A percentile compares a stretch with the other conserved stretches of the same genome.
Conservation (phyloP, 2,797 vertebrate species). For the Ctenopoma multispine region DNA sequence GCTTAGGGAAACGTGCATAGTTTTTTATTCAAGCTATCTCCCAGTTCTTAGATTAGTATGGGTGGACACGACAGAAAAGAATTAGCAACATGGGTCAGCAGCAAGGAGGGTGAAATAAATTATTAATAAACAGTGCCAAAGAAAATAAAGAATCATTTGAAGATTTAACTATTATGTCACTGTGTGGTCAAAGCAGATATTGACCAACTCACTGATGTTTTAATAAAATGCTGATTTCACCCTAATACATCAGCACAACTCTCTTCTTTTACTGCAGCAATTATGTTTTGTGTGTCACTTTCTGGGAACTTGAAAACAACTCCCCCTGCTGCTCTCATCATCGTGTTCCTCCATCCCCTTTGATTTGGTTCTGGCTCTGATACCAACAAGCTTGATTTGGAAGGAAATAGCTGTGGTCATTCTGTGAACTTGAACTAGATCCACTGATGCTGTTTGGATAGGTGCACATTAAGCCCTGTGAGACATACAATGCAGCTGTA, state of each 20-base stretch:
- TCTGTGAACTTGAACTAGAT: constrained; percentile 72
- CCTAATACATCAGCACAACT: constrained; percentile 31
- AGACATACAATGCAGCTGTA: constrained; percentile 48
- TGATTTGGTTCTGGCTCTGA: constrained; percentile 72
- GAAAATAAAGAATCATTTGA: constrained; percentile 19
- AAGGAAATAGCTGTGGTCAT: constrained; percentile 59
- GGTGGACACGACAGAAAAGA: constrained; percentile 30
- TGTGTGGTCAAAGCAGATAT: constrained; percentile 22
- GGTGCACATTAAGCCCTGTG: constrained; percentile 64
- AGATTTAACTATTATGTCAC: constrained; percentile 2
- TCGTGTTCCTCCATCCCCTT: constrained; percentile 52
- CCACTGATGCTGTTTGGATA: constrained; percentile 73
- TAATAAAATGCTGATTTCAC: constrained; percentile 47
- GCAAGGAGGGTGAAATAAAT: constrained; percentile 25
- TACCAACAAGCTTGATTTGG: constrained; percentile 68
- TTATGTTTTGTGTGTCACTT: constrained; percentile 36
- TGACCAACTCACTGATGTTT: constrained; percentile 9
- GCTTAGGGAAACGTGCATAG: background rate
- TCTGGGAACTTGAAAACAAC: constrained; percentile 59
- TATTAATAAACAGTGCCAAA: constrained; percentile 29
- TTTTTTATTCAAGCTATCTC: constrained; percentile 12
- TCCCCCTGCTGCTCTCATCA: constrained; percentile 55
- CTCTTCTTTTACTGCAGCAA: constrained; percentile 12
- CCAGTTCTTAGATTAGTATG: constrained; percentile 17
- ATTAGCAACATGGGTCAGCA: background rate